phyloP scores from a whole-genome alignment of 2,888 invertebrate genomes.

The Aphodius sticticus region DNA sequence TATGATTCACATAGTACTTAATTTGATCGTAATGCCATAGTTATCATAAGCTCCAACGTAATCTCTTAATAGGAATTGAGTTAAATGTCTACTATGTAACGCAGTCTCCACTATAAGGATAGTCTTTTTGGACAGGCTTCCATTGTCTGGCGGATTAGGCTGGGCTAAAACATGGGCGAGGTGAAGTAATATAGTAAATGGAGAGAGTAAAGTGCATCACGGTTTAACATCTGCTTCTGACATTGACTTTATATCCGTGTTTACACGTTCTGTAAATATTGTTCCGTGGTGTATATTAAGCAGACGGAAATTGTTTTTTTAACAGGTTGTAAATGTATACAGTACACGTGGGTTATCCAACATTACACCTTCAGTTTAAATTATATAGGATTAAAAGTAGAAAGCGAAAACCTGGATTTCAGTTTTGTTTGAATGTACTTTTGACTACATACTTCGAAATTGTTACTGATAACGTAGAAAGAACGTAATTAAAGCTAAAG shows the following conservation, averaged over 20 bases:
- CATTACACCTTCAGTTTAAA: not conserved
- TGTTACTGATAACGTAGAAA: too few species aligned
- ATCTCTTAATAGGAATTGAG: not conserved
- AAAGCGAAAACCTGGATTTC: not conserved
- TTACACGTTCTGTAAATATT: slow-evolving; percentile 20
- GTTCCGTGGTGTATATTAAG: slow-evolving; percentile 19
- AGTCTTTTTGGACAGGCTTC: not conserved
- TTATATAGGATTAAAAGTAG: not conserved
- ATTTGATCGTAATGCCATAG: not conserved
- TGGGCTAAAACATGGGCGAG: not conserved
- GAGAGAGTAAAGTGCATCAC: not conserved
- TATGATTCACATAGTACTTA: not conserved
- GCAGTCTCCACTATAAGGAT: not conserved
- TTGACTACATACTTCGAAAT: not conserved
- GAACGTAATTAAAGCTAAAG: too few species aligned
- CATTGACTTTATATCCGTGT: not conserved
- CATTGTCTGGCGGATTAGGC: not conserved
- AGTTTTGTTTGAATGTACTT: not conserved
- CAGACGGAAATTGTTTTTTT: slow-evolving; percentile 19
- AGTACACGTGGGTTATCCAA: slow-evolving; percentile 8
- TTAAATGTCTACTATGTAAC: not conserved
- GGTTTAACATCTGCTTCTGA: not conserved
- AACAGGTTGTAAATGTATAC: slow-evolving; percentile 4
- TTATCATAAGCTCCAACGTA: not conserved
- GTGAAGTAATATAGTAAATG: not conserved